A percentile compares a stretch with the other conserved stretches of the same genome.
Evolutionary conservation across 2,113 vertebrate genomes (phyloP).

Genomic region (Chascanopsetta lugubris): DNA sequence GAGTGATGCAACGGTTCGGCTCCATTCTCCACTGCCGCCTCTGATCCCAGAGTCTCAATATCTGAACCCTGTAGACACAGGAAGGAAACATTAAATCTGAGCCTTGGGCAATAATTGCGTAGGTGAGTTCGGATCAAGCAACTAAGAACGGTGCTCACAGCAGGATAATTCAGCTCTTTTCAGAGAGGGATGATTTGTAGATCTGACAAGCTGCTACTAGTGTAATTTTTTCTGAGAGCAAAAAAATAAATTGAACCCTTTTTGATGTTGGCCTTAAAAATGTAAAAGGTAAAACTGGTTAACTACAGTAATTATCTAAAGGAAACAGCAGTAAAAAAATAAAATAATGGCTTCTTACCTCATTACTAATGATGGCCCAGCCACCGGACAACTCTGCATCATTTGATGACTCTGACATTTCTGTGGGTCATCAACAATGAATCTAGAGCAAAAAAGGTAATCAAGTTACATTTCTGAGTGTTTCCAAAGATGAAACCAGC

Average conservation of each 20-base stretch:
- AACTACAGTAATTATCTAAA: not conserved
- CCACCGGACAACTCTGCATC: slow-evolving; percentile 96
- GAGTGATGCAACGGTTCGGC: slow-evolving; percentile 62
- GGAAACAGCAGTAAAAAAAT: not conserved
- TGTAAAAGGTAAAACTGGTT: not conserved
- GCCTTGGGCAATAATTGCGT: not conserved
- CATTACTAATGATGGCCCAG: slow-evolving; percentile 96
- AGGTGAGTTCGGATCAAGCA: not conserved
- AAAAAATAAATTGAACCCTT: not conserved
- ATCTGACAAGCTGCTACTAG: not conserved
- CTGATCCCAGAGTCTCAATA: slow-evolving; percentile 85
- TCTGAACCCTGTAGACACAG: slow-evolving; percentile 87
- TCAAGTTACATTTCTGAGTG: not conserved
- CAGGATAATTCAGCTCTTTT: not conserved
- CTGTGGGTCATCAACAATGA: slow-evolving; percentile 39
- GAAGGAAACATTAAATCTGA: not conserved
- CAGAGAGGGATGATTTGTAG: not conserved
- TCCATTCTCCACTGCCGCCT: slow-evolving; percentile 73
- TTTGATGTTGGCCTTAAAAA: not conserved
- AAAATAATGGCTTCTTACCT: slow-evolving; percentile 79
- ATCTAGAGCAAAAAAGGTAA: slow-evolving; percentile 12
- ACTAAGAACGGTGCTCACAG: not conserved
- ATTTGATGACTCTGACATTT: slow-evolving; percentile 94
- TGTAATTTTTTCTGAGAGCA: not conserved
- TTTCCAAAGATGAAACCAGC: too few species aligned